Percentiles rank a stretch among this genome's conserved stretches.
phyloP scores from a whole-genome alignment of 2,797 vertebrate genomes.

The Dermochelys coriacea region DNA sequence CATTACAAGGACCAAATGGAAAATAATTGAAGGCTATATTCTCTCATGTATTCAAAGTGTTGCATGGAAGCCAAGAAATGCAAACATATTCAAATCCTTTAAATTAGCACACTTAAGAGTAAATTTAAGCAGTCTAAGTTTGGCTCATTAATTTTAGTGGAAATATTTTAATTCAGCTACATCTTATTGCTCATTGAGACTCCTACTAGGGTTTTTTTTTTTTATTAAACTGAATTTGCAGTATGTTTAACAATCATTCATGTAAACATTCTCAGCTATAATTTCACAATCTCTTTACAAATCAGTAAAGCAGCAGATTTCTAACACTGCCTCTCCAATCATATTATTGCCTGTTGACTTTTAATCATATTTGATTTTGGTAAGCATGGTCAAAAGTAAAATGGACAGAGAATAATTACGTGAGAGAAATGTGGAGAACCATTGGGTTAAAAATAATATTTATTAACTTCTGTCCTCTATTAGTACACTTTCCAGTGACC shows the following conservation, averaged over 20 bases:
- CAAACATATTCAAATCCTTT: constrained; percentile 67
- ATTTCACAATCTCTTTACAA: constrained; percentile 35
- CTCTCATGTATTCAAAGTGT: constrained; percentile 64
- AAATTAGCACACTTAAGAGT: constrained; percentile 66
- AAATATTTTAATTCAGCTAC: constrained; percentile 51
- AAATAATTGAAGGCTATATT: constrained; percentile 73
- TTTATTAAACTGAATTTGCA: constrained; percentile 57
- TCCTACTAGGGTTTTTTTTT: constrained; percentile 13
- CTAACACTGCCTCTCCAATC: constrained; percentile 45
- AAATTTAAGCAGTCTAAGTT: constrained; percentile 59
- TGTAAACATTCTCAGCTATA: constrained; percentile 39
- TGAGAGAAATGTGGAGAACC: constrained; percentile 5
- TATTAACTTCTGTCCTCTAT: background rate
- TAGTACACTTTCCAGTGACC: background rate
- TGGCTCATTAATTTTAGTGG: constrained; percentile 60
- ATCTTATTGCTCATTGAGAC: constrained; percentile 48
- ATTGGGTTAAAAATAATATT: constrained; percentile 1
- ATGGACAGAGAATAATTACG: constrained; percentile 8
- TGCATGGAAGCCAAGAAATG: constrained; percentile 66
- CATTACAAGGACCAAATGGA: constrained; percentile 69
- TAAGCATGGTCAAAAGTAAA: constrained; percentile 34
- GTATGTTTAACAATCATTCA: constrained; percentile 57
- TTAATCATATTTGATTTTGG: constrained; percentile 47
- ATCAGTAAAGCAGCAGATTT: constrained; percentile 42
- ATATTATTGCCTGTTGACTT: constrained; percentile 5